Conservation (phyloP, 2,888 invertebrate genomes). For the Patella pellucida region DNA sequence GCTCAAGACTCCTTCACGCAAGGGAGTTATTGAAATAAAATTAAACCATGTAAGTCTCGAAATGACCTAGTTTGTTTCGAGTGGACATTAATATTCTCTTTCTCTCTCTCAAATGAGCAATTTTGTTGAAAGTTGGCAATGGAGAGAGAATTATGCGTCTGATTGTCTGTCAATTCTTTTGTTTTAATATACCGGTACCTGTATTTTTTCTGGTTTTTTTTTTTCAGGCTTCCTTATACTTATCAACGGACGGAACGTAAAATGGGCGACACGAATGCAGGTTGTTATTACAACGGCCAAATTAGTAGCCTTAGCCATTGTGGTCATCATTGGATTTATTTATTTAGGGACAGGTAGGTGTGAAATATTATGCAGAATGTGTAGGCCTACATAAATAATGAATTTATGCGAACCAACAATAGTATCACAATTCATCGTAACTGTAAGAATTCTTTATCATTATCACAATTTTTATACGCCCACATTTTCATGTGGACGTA, state of each 20-base stretch:
- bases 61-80: too few species aligned
- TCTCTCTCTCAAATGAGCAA: too few species aligned
- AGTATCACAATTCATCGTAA: too few species aligned
- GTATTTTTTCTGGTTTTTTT: conserved; percentile 9
- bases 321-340: conserved; percentile 90
- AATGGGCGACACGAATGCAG: conserved; percentile 64
- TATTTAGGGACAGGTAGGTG: conserved; percentile 77
- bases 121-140: too few species aligned
- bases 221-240: conserved; percentile 55
- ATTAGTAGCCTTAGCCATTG: conserved; percentile 73
- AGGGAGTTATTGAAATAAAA: too few species aligned
- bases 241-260: conserved; percentile 59
- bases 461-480: too few species aligned
- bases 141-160: too few species aligned
- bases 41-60: too few species aligned
- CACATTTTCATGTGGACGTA: too few species aligned
- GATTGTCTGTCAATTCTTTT: background rate
- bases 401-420: background rate
- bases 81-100: too few species aligned
- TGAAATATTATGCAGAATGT: conserved; percentile 33
- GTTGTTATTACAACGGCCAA: conserved; percentile 65
- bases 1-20: too few species aligned
- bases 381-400: conserved; percentile 1
- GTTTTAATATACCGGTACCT: background rate
- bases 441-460: too few species aligned